Evolutionary conservation across 2,797 vertebrate genomes (phyloP).

Genomic region (Orientallactaga sibirica): DNA sequence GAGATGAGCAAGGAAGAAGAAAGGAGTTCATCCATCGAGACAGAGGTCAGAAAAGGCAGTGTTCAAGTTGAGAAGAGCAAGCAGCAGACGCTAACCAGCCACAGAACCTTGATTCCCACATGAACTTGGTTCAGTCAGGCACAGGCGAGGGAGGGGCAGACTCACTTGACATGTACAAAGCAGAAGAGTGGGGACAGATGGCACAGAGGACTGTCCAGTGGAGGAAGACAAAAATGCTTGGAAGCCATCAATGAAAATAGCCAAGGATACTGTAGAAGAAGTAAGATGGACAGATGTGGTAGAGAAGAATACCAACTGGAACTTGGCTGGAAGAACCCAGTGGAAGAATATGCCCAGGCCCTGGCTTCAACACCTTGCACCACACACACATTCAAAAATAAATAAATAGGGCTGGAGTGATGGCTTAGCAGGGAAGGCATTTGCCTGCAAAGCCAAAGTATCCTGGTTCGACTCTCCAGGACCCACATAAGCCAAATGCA

Average conservation of each 20-base stretch:
- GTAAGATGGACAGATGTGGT: background rate
- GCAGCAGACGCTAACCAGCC: background rate
- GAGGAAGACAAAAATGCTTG: background rate
- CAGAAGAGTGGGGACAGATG: background rate
- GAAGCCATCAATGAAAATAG: background rate
- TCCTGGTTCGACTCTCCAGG: too few species aligned
- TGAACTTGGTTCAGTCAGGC: background rate
- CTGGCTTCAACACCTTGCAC: background rate
- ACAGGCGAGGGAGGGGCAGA: background rate
- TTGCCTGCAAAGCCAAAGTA: too few species aligned
- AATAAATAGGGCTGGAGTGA: background rate
- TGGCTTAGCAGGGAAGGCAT: too few species aligned
- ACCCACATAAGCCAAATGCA: too few species aligned
- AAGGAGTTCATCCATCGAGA: background rate
- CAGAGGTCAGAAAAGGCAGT: background rate
- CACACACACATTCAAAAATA: background rate
- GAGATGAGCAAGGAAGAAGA: background rate
- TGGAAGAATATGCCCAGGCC: background rate
- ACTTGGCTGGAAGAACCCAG: background rate
- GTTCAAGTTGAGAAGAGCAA: background rate
- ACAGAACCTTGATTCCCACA: too few species aligned
- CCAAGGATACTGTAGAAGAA: background rate
- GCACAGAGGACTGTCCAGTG: background rate
- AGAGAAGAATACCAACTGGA: background rate
- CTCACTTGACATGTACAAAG: background rate